A percentile compares a stretch with the other conserved stretches of the same genome.
phyloP scores from a whole-genome alignment of 1,140 invertebrate genomes.

The Cotesia glomerata region DNA sequence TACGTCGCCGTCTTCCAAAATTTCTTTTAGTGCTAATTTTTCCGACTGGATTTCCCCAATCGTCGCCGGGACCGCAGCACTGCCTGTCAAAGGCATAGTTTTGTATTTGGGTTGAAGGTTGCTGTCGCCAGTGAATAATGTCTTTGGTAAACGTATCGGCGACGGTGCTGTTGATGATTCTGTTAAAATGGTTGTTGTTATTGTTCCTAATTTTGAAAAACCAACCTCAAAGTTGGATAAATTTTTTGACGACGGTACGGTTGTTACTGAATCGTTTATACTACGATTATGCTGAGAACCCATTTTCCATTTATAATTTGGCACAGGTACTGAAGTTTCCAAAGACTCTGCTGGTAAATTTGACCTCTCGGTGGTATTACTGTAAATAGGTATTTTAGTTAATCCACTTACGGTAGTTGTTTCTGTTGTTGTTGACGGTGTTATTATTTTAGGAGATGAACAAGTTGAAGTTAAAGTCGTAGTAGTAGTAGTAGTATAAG shows the following conservation, averaged over 20 bases:
- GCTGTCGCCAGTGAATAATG: slow-evolving; percentile 44
- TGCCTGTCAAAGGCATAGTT: slow-evolving; percentile 66
- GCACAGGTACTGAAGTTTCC: slow-evolving; percentile 34
- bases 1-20: slow-evolving; percentile 72
- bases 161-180: slow-evolving; percentile 68
- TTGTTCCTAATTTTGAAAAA: slow-evolving; percentile 12
- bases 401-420: background rate
- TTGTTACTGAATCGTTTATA: slow-evolving; percentile 16
- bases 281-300: slow-evolving; percentile 39
- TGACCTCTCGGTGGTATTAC: slow-evolving; percentile 37
- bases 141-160: slow-evolving; percentile 55
- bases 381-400: slow-evolving; percentile 31
- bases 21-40: slow-evolving; percentile 73
- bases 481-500: background rate
- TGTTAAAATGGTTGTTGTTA: slow-evolving; percentile 62
- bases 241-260: slow-evolving; percentile 21
- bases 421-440: background rate
- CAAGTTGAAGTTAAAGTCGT: no score
- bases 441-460: background rate
- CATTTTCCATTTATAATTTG: slow-evolving; percentile 48
- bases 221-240: background rate
- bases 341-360: slow-evolving; percentile 46
- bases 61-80: slow-evolving; percentile 28
- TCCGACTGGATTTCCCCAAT: slow-evolving; percentile 38
- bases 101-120: slow-evolving; percentile 63